These are phyloP conservation scores for Cotesia chilonis DNA, from an alignment of 1,140 invertebrate species.

Conservation along the genomic window DNA sequence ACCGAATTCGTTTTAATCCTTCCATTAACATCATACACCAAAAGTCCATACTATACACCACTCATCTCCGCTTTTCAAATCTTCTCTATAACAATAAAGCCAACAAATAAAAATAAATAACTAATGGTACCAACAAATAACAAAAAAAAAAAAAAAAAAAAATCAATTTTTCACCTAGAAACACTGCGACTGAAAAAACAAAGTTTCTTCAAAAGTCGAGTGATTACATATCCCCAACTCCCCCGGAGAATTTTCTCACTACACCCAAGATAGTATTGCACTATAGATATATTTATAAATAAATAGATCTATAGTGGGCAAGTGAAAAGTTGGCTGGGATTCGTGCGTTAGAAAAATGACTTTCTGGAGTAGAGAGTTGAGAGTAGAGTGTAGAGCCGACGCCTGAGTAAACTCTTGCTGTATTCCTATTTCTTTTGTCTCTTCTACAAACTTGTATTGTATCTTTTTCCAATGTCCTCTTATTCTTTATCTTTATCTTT, in stretches of 20 bases:
- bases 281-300: no score
- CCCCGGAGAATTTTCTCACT: not conserved
- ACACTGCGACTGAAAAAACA: not conserved
- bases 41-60: not conserved
- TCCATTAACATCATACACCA: constrained; percentile 16
- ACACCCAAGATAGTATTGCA: not conserved
- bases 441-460: not conserved
- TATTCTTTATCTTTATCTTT: constrained; percentile 2
- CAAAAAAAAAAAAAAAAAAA: not conserved
- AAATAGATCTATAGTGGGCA: not conserved
- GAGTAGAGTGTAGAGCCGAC: not conserved
- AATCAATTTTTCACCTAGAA: not conserved
- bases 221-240: constrained; percentile 5
- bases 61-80: not conserved
- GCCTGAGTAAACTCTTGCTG: constrained; percentile 24
- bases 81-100: not conserved
- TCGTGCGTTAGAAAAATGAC: constrained; percentile 42
- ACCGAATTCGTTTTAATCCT: constrained; percentile 7
- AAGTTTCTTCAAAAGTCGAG: not conserved
- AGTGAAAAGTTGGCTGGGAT: constrained; percentile 41
- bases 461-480: not conserved
- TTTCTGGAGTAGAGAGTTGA: constrained; percentile 4
- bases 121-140: not conserved
- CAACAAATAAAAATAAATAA: not conserved
- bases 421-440: not conserved